A percentile compares a stretch with the other conserved stretches of the same genome.
Conservation (phyloP, 2,113 vertebrate genomes). For the Anoplopoma fimbria region DNA sequence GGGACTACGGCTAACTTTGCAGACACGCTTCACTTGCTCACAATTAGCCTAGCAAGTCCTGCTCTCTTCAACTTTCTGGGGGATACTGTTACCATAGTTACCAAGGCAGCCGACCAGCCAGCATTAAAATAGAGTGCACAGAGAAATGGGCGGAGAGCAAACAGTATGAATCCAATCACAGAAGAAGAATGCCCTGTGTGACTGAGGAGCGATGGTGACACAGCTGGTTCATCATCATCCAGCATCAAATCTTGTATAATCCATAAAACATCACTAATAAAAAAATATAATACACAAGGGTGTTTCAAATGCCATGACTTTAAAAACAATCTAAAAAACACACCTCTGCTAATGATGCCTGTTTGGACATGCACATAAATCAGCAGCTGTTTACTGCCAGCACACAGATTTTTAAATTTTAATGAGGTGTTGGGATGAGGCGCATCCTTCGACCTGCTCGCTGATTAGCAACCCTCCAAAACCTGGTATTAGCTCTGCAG, state of each 20-base stretch:
- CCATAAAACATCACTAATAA: constrained; percentile 24
- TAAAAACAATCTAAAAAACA: not conserved
- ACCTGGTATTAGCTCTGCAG: constrained; percentile 41
- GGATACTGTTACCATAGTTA: constrained; percentile 78
- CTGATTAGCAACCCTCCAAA: constrained; percentile 48
- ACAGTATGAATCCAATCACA: constrained; percentile 33
- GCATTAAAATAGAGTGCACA: constrained; percentile 70
- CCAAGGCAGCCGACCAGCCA: constrained; percentile 68
- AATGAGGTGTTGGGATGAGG: constrained; percentile 21
- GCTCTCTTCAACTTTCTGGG: constrained; percentile 67
- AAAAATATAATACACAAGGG: not conserved
- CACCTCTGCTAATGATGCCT: constrained; percentile 10
- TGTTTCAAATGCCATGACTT: not conserved
- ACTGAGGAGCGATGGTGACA: not conserved
- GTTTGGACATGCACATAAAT: constrained; percentile 25
- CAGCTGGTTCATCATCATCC: not conserved
- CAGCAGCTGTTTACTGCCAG: constrained; percentile 37
- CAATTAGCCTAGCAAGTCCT: constrained; percentile 63
- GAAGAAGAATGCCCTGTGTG: constrained; percentile 31
- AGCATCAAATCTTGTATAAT: constrained; percentile 10
- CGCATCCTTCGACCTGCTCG: constrained; percentile 16
- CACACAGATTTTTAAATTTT: constrained; percentile 38
- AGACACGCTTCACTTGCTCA: constrained; percentile 72
- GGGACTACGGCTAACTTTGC: constrained; percentile 53
- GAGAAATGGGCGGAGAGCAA: constrained; percentile 50